These are phyloP conservation scores for Ypsolopha scabrella DNA, from an alignment of 2,888 invertebrate genomes.

Conservation along the genomic window DNA sequence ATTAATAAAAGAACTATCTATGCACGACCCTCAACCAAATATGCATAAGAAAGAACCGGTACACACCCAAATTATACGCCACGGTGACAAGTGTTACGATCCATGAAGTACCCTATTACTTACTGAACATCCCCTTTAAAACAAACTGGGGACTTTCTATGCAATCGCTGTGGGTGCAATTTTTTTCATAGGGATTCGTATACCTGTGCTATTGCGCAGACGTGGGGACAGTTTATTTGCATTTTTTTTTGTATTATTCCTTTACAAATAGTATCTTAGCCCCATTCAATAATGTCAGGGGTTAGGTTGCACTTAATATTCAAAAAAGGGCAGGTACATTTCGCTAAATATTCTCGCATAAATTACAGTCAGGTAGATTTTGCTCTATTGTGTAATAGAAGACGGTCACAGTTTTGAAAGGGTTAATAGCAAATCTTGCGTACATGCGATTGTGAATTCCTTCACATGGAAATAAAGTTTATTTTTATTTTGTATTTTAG, in stretches of 20 bases:
- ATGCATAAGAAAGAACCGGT: constrained; percentile 60
- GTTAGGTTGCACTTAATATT: constrained; percentile 72
- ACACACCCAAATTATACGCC: constrained; percentile 65
- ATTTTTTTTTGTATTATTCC: constrained; percentile 62
- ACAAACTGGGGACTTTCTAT: constrained; percentile 41
- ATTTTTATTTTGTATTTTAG: constrained; percentile 15
- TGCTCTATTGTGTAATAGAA: constrained; percentile 55
- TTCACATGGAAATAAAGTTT: constrained; percentile 16
- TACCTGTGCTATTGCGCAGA: constrained; percentile 52
- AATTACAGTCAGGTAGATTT: constrained; percentile 72
- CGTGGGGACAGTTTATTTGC: constrained; percentile 69
- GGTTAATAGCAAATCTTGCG: constrained; percentile 21
- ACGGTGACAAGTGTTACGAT: constrained; percentile 58
- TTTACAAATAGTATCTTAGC: constrained; percentile 69
- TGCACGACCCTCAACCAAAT: constrained; percentile 50
- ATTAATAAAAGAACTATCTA: constrained; percentile 65
- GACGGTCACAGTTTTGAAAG: constrained; percentile 26
- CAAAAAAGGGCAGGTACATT: constrained; percentile 71
- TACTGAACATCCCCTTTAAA: constrained; percentile 15
- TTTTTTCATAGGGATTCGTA: constrained; percentile 34
- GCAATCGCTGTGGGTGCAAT: constrained; percentile 34
- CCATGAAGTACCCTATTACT: constrained; percentile 33
- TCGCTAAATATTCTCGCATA: constrained; percentile 70
- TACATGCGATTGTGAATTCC: constrained; percentile 26
- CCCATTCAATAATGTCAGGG: constrained; percentile 69